Percentiles rank a stretch among this genome's conserved stretches.
Evolutionary conservation across 2,113 vertebrate species (phyloP).

Genomic region (Gracilinanus agilis): DNA sequence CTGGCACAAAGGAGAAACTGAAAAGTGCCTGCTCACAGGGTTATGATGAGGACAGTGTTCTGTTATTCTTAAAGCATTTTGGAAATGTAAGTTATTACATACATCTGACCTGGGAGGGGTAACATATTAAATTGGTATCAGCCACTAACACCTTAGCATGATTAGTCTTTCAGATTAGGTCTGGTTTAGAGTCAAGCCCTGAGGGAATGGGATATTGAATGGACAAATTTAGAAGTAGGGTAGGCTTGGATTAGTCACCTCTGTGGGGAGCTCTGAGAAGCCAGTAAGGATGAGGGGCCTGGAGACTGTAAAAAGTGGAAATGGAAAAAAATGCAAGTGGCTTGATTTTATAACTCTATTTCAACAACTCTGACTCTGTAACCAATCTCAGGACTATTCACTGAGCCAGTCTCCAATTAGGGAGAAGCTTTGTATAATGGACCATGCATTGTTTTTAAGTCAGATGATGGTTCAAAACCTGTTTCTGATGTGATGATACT

Average conservation of each 20-base stretch:
- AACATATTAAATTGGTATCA: background rate
- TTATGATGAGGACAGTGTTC: background rate
- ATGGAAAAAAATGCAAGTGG: background rate
- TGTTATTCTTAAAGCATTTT: background rate
- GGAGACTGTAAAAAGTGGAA: background rate
- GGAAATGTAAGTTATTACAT: background rate
- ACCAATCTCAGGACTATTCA: background rate
- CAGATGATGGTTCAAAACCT: background rate
- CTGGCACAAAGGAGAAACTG: background rate
- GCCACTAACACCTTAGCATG: constrained; percentile 3
- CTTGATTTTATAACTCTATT: background rate
- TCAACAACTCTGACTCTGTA: background rate
- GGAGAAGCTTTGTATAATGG: background rate
- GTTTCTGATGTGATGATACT: background rate
- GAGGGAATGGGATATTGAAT: background rate
- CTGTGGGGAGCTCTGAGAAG: background rate
- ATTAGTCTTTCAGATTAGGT: background rate
- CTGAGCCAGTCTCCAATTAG: background rate
- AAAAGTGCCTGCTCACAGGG: background rate
- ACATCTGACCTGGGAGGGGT: background rate
- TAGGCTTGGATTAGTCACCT: background rate
- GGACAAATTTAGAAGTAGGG: background rate
- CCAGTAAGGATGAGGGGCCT: background rate
- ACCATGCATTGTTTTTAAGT: background rate
- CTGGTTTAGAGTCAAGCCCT: background rate